Percentiles rank a stretch among this genome's conserved stretches.
Conservation (phyloP, 2,888 invertebrate species). For the Amiota minor region DNA sequence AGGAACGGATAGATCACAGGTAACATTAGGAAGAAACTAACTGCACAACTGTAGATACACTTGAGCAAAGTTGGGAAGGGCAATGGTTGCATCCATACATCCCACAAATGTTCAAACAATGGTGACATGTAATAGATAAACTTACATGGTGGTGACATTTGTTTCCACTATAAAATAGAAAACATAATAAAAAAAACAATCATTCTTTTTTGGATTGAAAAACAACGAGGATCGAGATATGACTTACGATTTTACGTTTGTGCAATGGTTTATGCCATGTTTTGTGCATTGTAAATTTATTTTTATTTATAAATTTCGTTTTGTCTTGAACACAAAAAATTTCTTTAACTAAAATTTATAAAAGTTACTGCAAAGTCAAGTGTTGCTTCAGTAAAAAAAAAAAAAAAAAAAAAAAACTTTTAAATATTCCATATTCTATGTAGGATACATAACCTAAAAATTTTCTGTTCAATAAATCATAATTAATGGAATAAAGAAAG, state of each 20-base stretch:
- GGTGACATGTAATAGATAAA: constrained; percentile 62
- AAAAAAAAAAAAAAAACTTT: too few relatives aligned
- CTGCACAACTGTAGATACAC: constrained; percentile 48
- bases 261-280: constrained; percentile 66
- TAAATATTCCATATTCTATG: too few relatives aligned
- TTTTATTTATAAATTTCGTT: background rate
- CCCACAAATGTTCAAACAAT: constrained; percentile 55
- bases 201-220: background rate
- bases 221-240: background rate
- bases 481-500: too few relatives aligned
- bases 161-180: constrained; percentile 55
- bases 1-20: constrained; percentile 46
- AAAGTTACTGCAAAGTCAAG: too few relatives aligned
- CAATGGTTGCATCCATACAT: constrained; percentile 63
- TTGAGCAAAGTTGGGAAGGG: constrained; percentile 68
- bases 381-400: too few relatives aligned
- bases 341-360: too few relatives aligned
- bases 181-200: background rate
- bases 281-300: constrained; percentile 45
- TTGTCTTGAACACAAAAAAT: too few relatives aligned
- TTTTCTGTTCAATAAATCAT: too few relatives aligned
- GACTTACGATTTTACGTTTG: constrained; percentile 63
- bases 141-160: constrained; percentile 51
- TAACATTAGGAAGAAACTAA: constrained; percentile 38
- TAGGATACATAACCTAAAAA: too few relatives aligned